These are phyloP conservation scores for Penaeus indicus DNA, from an alignment of 1,140 invertebrate genomes.

Conservation along the genomic window DNA sequence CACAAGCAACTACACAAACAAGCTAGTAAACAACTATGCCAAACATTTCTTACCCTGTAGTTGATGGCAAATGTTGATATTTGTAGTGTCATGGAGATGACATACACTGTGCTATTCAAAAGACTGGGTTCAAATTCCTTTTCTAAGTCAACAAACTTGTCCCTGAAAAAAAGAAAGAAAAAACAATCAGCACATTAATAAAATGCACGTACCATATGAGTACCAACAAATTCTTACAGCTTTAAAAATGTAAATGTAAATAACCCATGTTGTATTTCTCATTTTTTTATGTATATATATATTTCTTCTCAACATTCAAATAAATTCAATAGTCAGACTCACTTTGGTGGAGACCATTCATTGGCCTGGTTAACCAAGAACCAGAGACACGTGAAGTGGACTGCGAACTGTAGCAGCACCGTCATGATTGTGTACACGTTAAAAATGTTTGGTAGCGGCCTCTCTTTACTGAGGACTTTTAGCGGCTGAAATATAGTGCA, in stretches of 20 bases:
- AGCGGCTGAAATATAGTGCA: constrained; percentile 81
- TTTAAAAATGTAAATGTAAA: background rate
- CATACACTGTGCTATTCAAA: constrained; percentile 97
- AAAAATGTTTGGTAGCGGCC: constrained; percentile 98
- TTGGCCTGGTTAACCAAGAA: constrained; percentile 87
- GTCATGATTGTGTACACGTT: constrained; percentile 98
- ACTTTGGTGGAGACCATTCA: constrained; percentile 69
- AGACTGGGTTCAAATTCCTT: constrained; percentile 92
- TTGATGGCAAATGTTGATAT: constrained; percentile 99
- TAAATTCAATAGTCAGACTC: constrained; percentile 17
- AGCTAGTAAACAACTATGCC: background rate
- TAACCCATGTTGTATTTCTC: background rate
- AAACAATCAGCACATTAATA: background rate
- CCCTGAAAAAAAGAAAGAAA: constrained; percentile 35
- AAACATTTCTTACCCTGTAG: constrained; percentile 85
- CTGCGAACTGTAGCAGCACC: constrained; percentile 93
- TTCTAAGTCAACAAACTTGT: constrained; percentile 78
- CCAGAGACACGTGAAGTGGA: constrained; percentile 94
- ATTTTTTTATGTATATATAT: background rate
- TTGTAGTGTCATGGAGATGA: constrained; percentile 97
- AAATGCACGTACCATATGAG: background rate
- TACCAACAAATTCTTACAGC: background rate
- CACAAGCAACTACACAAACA: background rate
- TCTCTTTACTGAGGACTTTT: constrained; percentile 90
- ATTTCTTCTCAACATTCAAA: background rate